A percentile compares a stretch with the other conserved stretches of the same genome.
Conservation (phyloP, 2,888 invertebrate genomes). For the Tuta absoluta region DNA sequence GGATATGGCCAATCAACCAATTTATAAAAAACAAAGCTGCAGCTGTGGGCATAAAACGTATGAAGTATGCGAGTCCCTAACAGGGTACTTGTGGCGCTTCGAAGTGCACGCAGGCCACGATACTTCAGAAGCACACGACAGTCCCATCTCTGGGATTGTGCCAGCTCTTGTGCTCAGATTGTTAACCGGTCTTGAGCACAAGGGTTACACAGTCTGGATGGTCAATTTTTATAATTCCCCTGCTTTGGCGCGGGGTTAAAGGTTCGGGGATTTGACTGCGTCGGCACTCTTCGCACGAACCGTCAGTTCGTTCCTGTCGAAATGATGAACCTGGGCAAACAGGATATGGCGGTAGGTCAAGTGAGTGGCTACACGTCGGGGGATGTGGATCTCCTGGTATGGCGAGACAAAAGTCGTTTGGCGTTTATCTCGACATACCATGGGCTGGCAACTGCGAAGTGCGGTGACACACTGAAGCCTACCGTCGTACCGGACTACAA, state of each 20-base stretch:
- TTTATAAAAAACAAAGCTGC: no score
- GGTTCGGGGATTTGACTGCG: conserved; percentile 4
- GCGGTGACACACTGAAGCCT: conserved; percentile 23
- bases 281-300: conserved; percentile 19
- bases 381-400: conserved; percentile 31
- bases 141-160: background rate
- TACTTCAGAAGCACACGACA: background rate
- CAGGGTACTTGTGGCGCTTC: conserved; percentile 19
- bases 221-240: conserved; percentile 6
- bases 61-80: conserved; percentile 4
- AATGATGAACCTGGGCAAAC: background rate
- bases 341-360: conserved; percentile 15
- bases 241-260: background rate
- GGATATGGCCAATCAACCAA: no score
- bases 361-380: conserved; percentile 27
- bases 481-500: conserved; percentile 29
- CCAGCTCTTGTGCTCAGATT: background rate
- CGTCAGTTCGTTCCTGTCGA: conserved; percentile 15
- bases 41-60: no score
- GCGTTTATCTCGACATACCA: conserved; percentile 35
- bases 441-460: conserved; percentile 27
- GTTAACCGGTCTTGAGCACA: background rate
- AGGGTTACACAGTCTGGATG: conserved; percentile 5
- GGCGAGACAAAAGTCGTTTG: conserved; percentile 30
- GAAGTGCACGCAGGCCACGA: conserved; percentile 10